Base-by-base conservation (phyloP, 2,113 vertebrate species). In the Catagonus wagneri region DNA sequence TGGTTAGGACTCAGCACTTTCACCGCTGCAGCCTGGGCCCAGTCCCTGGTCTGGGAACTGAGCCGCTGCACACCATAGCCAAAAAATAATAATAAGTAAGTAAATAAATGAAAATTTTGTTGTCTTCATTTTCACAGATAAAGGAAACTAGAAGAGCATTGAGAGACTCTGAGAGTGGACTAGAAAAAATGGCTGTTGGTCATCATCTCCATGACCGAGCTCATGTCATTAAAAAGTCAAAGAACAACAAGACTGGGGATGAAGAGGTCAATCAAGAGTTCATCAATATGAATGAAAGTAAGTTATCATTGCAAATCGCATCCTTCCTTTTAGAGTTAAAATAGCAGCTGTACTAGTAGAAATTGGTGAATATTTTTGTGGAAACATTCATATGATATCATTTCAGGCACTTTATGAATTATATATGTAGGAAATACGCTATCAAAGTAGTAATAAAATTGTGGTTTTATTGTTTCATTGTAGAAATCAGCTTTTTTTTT, bases 261-360 rank as follows among this genome's bases (percentile, higher is more conserved):
- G 99, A 98, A 94, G 99, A 99, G 98, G 65, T 99, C 90, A 99
- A 99, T 97, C 99, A 99, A 80, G 99, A 99, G 97, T 99, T 99
- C 97, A 98, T 99, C 98, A 99, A 99, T 96, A 72, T 99, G 98
- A 99, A 99, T 97, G 99, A 99, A 98, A 97, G 99, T 99, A 98
- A 75, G 99, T 98, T 32, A 20, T 56, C 27, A 4, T 34, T 66
- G 76, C 63, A 91, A 74, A 34, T 20, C 23, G 3, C 52, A 14
- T 78, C 72, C 58, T 60, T 27, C 68, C 22, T 72, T 17, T 16
- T 36, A 83, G 83, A 56, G 16, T 72, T 52, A 44, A 92, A 83
- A 54, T 65, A 68, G 36, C 69, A 71, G 11, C 75, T 61, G 0
- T 22, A 17, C 71, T 54, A 56, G 27, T 34, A 91, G 68, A 60